phyloP scores from a whole-genome alignment of 1,140 invertebrate genomes.

The Zaprionus nigranus region DNA sequence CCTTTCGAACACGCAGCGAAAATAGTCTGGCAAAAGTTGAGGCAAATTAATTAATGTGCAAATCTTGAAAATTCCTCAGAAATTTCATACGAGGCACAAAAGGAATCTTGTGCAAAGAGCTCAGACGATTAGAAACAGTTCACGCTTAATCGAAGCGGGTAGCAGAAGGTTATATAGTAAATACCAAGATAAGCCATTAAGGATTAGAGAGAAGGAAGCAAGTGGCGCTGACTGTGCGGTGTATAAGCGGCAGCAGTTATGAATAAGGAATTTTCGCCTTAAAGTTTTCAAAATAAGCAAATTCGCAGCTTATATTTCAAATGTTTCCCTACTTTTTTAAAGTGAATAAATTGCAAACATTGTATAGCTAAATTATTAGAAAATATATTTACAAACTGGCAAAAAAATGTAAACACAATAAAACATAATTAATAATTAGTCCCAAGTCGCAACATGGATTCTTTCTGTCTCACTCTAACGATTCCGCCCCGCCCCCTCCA shows the following conservation, averaged over 20 bases:
- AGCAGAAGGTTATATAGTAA: neutral
- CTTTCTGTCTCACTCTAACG: conserved; percentile 8
- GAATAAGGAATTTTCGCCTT: neutral
- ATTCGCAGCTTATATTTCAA: neutral
- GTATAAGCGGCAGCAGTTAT: neutral
- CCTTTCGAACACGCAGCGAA: conserved; percentile 53
- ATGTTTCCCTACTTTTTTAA: neutral
- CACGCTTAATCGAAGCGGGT: neutral
- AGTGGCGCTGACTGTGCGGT: no score
- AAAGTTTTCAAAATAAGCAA: neutral
- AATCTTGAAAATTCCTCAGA: conserved; percentile 24
- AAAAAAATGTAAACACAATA: conserved; percentile 1
- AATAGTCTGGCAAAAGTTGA: conserved; percentile 47
- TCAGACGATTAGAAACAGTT: conserved; percentile 14
- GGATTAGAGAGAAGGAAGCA: neutral
- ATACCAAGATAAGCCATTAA: neutral
- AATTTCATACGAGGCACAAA: conserved; percentile 25
- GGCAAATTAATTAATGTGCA: conserved; percentile 41
- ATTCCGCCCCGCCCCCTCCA: neutral
- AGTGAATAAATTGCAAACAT: neutral
- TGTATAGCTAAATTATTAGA: neutral
- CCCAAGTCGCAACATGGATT: neutral
- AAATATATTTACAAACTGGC: neutral
- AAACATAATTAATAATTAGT: neutral
- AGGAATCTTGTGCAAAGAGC: neutral